These are phyloP conservation scores for Syngnathus scovelli DNA, from an alignment of 2,113 vertebrate genomes.

Conservation along the genomic window DNA sequence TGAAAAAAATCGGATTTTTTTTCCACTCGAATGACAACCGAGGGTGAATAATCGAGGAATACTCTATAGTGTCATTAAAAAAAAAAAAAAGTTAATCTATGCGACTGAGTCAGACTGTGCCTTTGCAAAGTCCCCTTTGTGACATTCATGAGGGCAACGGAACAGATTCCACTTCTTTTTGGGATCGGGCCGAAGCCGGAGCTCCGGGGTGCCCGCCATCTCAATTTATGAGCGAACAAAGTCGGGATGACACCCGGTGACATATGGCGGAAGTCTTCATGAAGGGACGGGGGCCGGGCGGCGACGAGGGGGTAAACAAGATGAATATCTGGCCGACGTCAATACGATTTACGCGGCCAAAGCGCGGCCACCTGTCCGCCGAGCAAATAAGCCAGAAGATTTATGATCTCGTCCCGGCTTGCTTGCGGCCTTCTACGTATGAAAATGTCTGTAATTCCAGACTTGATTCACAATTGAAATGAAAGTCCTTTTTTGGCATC, in stretches of 20 bases:
- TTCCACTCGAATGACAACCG: too few species aligned
- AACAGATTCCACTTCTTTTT: slow-evolving; percentile 32
- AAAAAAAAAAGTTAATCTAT: background rate
- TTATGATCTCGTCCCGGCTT: slow-evolving; percentile 58
- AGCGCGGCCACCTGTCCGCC: slow-evolving; percentile 71
- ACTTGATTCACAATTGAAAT: too few species aligned
- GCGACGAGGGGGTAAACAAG: slow-evolving; percentile 70
- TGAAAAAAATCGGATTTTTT: too few species aligned
- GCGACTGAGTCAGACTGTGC: slow-evolving; percentile 26
- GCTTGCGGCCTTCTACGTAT: slow-evolving; percentile 35
- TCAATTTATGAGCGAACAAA: slow-evolving; percentile 63
- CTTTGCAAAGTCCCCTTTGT: slow-evolving; percentile 40
- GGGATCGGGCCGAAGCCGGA: slow-evolving; percentile 29
- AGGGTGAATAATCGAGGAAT: slow-evolving; percentile 11
- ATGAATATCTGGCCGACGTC: slow-evolving; percentile 67
- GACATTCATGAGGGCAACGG: slow-evolving; percentile 43
- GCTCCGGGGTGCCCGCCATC: slow-evolving; percentile 46
- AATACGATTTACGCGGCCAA: slow-evolving; percentile 68
- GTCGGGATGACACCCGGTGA: slow-evolving; percentile 67
- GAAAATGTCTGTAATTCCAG: too few species aligned
- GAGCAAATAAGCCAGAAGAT: slow-evolving; percentile 68
- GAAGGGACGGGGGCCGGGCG: slow-evolving; percentile 58
- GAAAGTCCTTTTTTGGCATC: background rate
- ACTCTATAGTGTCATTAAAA: background rate
- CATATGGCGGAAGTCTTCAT: slow-evolving; percentile 70